Evolutionary conservation across 2,797 vertebrate species (phyloP).

Genomic region (Lycodopsis pacificus): DNA sequence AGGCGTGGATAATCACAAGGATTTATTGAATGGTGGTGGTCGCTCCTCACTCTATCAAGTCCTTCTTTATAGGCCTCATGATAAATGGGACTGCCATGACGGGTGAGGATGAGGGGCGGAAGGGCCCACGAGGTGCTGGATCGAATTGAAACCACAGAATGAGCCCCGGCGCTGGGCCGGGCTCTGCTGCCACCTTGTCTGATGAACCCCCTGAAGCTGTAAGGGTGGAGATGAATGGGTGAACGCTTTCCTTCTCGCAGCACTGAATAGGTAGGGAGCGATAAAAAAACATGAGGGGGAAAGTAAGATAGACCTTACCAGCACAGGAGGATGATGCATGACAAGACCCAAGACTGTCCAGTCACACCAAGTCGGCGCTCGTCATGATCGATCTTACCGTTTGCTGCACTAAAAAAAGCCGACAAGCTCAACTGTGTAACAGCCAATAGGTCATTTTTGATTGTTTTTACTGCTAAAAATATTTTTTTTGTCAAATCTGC

Average conservation of each 20-base stretch:
- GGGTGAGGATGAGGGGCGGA: constrained; percentile 65
- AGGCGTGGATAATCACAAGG: constrained; percentile 83
- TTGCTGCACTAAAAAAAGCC: constrained; percentile 3
- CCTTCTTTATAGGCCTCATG: constrained; percentile 77
- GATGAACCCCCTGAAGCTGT: constrained; percentile 74
- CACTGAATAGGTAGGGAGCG: constrained; percentile 32
- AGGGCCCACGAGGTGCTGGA: constrained; percentile 51
- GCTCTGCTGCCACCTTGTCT: constrained; percentile 64
- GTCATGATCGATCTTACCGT: constrained; percentile 6
- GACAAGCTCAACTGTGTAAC: background rate
- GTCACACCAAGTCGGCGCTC: constrained; percentile 12
- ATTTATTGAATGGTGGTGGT: constrained; percentile 84
- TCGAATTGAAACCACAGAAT: constrained; percentile 72
- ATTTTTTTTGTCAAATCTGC: background rate
- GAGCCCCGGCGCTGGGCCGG: constrained; percentile 43
- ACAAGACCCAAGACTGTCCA: constrained; percentile 30
- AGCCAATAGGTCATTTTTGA: background rate
- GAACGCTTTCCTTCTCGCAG: constrained; percentile 41
- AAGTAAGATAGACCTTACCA: constrained; percentile 40
- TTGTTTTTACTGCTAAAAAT: background rate
- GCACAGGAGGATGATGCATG: constrained; percentile 34
- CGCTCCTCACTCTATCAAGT: constrained; percentile 81
- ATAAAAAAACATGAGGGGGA: constrained; percentile 14
- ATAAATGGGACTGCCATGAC: constrained; percentile 77
- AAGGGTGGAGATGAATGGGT: constrained; percentile 71